Percentiles rank a stretch among this genome's conserved stretches.
Evolutionary conservation across 2,888 invertebrate species (phyloP).

Genomic region (Endotricha flammealis): DNA sequence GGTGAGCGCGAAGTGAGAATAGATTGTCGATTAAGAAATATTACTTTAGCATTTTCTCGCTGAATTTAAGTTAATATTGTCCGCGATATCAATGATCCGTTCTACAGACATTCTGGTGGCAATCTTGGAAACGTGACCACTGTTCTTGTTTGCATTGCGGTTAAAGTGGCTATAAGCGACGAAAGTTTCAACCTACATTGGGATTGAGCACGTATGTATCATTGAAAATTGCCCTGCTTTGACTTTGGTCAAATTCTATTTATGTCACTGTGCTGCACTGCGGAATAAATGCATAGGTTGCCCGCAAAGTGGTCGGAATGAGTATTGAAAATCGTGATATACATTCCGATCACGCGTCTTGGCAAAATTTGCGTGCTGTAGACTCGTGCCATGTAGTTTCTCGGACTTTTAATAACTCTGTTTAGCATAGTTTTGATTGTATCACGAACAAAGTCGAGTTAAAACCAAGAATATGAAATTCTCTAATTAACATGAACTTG

Average conservation of each 20-base stretch:
- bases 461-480: too few relatives aligned
- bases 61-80: conserved; percentile 41
- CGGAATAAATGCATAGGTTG: conserved; percentile 65
- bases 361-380: conserved; percentile 50
- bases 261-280: conserved; percentile 59
- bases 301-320: conserved; percentile 35
- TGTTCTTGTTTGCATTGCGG: conserved; percentile 66
- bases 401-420: conserved; percentile 24
- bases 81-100: conserved; percentile 40
- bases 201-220: conserved; percentile 56
- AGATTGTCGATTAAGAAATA: conserved; percentile 43
- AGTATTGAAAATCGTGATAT: conserved; percentile 19
- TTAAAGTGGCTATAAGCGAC: conserved; percentile 54
- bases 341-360: conserved; percentile 46
- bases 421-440: conserved; percentile 4
- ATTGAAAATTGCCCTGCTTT: conserved; percentile 62
- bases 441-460: background rate
- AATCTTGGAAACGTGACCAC: conserved; percentile 60
- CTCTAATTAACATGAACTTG: too few relatives aligned
- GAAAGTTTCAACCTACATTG: conserved; percentile 70
- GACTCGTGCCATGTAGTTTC: conserved; percentile 45
- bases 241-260: conserved; percentile 52
- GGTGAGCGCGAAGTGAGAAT: conserved; percentile 39
- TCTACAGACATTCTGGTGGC: conserved; percentile 34
- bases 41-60: conserved; percentile 30